Evolutionary conservation across 1,140 invertebrate species (phyloP).

Genomic region (Pollicipes pollicipes): DNA sequence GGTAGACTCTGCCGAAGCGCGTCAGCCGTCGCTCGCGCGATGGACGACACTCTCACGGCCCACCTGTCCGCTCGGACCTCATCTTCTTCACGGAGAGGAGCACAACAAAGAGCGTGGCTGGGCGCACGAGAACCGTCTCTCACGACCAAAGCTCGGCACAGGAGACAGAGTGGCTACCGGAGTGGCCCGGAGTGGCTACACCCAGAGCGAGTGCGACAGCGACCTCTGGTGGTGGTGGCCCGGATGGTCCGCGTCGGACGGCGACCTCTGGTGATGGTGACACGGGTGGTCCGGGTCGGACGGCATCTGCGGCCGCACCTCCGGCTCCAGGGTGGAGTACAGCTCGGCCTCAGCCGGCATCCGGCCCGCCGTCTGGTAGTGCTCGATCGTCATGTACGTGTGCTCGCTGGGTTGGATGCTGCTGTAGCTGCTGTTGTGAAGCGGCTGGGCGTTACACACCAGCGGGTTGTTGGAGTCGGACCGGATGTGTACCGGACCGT

Average conservation of each 20-base stretch:
- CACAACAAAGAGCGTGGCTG: too few species aligned
- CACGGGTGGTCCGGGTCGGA: background rate
- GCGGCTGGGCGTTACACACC: background rate
- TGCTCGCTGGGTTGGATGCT: slow-evolving; percentile 5
- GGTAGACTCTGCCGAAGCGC: too few species aligned
- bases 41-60: too few species aligned
- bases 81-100: too few species aligned
- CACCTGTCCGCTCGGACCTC: too few species aligned
- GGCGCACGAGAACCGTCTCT: too few species aligned
- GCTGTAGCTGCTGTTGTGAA: background rate
- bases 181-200: too few species aligned
- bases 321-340: background rate
- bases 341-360: background rate
- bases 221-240: background rate
- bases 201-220: background rate
- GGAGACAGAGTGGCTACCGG: too few species aligned
- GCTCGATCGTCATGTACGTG: slow-evolving; percentile 3
- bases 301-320: background rate
- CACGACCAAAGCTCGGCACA: too few species aligned
- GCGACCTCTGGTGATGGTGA: background rate
- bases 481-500: background rate
- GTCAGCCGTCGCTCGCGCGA: too few species aligned
- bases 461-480: slow-evolving; percentile 1
- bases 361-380: background rate
- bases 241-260: background rate